Evolutionary conservation across 2,797 vertebrate genomes (phyloP), one percentile per base, ranked within the genome.

Genomic region (Petrocephalus schoutedeni): DNA sequence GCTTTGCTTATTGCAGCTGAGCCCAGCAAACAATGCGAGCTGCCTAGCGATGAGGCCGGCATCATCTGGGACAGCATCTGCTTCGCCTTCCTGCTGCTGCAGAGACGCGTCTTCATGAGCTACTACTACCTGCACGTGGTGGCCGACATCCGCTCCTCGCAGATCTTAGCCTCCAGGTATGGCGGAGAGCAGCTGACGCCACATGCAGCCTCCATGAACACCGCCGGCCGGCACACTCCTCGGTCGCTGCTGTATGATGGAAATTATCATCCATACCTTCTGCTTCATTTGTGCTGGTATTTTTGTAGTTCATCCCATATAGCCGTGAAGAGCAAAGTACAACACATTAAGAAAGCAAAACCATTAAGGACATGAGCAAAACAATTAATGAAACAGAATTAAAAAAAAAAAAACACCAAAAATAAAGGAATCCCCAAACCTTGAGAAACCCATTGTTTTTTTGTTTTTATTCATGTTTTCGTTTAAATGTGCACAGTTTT

Each of bases 61-160:
- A 98, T 99, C 91, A 97, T 99, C 92, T 99, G 98, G 98, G 98
- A 99, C 89, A 97, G 97, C 54, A 98, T 99, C 90, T 99, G 97
- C 91, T 99, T 99, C 91, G 97, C 96, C 59, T 99, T 97, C 92
- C 94, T 99, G 21, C 91, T 99, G 90, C 94, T 99, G 61, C 98
- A 99, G 95, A 94, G 98, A 89, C 94, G 98, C 61, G 97, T 98
- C 32, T 99, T 99, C 93, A 97, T 97, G 96, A 99, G 98, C 90
- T 97, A 97, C 90, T 99, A 99, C 93, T 99, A 97, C 93, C 95
- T 99, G 77, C 97, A 98, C 0, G 97, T 99, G 5, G 98, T 99
- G 85, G 96, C 97, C 36, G 97, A 99, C 92, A 97, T 99, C 88
- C 97, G 97, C 89, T 96, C 97, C 32, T 97, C 97, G 77, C 98